Base-by-base conservation (phyloP, 2,888 invertebrate species). In the Frankliniella fusca region DNA sequence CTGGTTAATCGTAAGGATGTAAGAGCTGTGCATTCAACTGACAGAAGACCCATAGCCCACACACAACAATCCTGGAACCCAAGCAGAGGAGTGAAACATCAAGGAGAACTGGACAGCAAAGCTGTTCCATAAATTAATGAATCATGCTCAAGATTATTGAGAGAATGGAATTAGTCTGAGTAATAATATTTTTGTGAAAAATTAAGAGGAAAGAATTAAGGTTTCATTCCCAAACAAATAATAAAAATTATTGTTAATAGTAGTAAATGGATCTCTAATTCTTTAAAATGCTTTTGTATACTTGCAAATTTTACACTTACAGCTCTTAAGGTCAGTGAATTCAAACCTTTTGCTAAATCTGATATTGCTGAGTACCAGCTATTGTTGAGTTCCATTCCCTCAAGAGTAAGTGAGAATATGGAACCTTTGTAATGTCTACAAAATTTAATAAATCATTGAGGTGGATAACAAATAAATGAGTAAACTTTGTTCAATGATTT, bases 311-410 rank as follows among this genome's bases (percentile, higher is more conserved):
- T 23, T 27, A 5, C 23, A 76, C 70, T 76, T 76, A 76, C 70
- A 23, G 70, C 70, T 27, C 27, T 76, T 27, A 76, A 27, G 27
- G 70, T 76, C 70, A 76, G 70, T 27, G 70, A 76, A 27, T 27
- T 76, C 70, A 76, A 76, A 27, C 70, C 27, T 27, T 27, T 76
- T 2, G 70, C 70, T 76, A 76, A 12, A 27, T 27, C 70, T 76
- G 70, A 23, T 76, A 76, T 76, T 23, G 70, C 23, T 27, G 27
- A 23, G 12, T 76, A 76, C 70, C 70, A 76, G 27, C 12, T 76
- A 76, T 76, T 76, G 23, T 76, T 27, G 27, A 76, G 70, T 76
- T 76, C 70, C 70, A 76, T 76, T 76, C 70, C 70, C 70, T 76
- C 70, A 76, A 76, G 70, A 76, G 70, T 76, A 27, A 76, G 70